These are phyloP conservation scores for Calliopum simillimum DNA, from an alignment of 2,888 invertebrate genomes.

Conservation along the genomic window DNA sequence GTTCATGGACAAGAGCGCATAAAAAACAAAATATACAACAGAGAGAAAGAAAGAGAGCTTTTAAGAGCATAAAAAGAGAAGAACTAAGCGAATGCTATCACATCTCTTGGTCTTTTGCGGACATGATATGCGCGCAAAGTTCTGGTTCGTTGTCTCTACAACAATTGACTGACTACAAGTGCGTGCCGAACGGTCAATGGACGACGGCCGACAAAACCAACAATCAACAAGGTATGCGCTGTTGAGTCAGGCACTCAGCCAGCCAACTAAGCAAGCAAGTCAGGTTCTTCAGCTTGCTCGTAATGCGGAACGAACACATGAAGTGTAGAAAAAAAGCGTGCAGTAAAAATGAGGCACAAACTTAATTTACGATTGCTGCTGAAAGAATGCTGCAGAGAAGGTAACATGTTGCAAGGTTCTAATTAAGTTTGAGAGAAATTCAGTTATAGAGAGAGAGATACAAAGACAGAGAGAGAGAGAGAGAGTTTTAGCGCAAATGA, in stretches of 20 bases:
- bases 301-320: conserved; percentile 17
- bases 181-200: conserved; percentile 57
- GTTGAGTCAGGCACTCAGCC: conserved; percentile 13
- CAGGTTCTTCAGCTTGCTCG: conserved; percentile 1
- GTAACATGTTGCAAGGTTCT: conserved; percentile 34
- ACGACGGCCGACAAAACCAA: conserved; percentile 46
- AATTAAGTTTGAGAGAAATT: neutral
- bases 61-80: neutral
- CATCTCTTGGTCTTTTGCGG: neutral
- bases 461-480: conserved; percentile 35
- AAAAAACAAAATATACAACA: neutral
- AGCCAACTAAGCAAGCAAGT: neutral
- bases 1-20: conserved; percentile 26
- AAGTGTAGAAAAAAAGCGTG: conserved; percentile 9
- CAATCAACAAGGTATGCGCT: neutral
- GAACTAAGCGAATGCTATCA: neutral
- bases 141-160: conserved; percentile 29
- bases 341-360: conserved; percentile 11
- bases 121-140: neutral
- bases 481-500: conserved; percentile 10
- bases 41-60: conserved; percentile 3
- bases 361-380: conserved; percentile 29
- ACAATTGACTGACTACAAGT: conserved; percentile 15
- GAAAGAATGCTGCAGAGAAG: neutral
- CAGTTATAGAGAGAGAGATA: conserved; percentile 16